Base-by-base conservation (phyloP, 1,140 invertebrate genomes). In the Drosophila micromelanica region DNA sequence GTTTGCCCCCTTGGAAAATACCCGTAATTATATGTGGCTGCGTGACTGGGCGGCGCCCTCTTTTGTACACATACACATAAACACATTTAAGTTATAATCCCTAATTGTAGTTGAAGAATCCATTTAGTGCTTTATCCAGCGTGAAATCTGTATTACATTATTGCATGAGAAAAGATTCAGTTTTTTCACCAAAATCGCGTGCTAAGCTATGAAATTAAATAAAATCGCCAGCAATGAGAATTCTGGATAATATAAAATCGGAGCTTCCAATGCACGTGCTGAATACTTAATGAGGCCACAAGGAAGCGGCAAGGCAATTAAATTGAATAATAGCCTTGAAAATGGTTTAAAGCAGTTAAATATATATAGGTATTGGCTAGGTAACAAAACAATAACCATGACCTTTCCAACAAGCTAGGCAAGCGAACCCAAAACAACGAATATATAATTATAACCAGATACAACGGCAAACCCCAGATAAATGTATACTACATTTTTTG, bases 91-190 rank as follows among this genome's bases (percentile, higher is more conserved):
- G 12, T 13, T 48, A 15, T 49, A 56, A 49, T 51, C 30, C 27
- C 42, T 80, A 73, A 81, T 80, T 73, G 23, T 9, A 30, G 37
- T 27, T 23, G 5, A 23, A 9, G 13, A 59, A 60, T 51, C 2
- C 27, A 46, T 57, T 76, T 35, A 43, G 42, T 27, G 23, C 45
- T 38, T 60, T 74, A 70, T 63, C 59, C 42, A 74, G 70, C 57
- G 70, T 60, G 23, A 77, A 81, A 80, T 73, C 78, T 73, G 45
- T 57, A 52, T 69, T 80, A 73, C 23, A 45, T 52, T 73, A 69
- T 62, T 7, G 62, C 35, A 45, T 38, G 78, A 35, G 48, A 76
- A 40, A 54, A 46, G 45, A 27, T n/a, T 51, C 35, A 8, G 5
- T 35, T 30, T 11, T 51, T 51, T 23, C 11, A 30, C 7, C 5